Evolutionary conservation across 2,113 vertebrate species (phyloP).

Genomic region (Propithecus coquereli): DNA sequence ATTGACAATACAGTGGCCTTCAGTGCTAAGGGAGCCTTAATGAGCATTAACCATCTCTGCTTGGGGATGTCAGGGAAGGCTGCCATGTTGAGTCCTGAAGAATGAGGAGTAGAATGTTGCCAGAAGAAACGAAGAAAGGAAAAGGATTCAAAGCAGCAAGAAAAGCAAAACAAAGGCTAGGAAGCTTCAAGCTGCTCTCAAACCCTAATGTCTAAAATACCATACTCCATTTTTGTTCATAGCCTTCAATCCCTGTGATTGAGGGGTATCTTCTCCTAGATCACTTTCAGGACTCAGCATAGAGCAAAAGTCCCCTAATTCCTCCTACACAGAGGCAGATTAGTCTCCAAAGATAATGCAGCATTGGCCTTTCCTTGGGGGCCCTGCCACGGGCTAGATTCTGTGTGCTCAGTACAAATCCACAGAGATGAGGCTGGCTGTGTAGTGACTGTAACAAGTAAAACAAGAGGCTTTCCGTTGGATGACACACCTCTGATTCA

Average conservation of each 20-base stretch:
- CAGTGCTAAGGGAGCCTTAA: neutral
- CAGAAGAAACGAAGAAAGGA: neutral
- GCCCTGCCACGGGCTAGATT: neutral
- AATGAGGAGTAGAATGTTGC: neutral
- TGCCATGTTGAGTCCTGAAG: neutral
- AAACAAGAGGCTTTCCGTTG: conserved; percentile 64
- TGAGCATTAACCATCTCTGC: neutral
- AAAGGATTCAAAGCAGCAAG: neutral
- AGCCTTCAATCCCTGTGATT: neutral
- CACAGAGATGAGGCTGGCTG: neutral
- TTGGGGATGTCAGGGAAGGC: neutral
- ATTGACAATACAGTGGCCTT: neutral
- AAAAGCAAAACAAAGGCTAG: neutral
- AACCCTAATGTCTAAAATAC: neutral
- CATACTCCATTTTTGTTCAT: neutral
- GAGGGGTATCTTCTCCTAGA: neutral
- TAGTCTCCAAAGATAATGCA: neutral
- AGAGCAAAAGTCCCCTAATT: neutral
- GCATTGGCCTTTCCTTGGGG: neutral
- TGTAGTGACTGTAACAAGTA: conserved; percentile 23
- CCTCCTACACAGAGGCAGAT: neutral
- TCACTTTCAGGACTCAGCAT: neutral
- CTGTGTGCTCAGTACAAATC: neutral
- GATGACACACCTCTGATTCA: conserved; percentile 79
- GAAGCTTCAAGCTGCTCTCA: neutral